Evolutionary conservation across 2,113 vertebrate species (phyloP).

Genomic region (Rhadina sibilatrix): DNA sequence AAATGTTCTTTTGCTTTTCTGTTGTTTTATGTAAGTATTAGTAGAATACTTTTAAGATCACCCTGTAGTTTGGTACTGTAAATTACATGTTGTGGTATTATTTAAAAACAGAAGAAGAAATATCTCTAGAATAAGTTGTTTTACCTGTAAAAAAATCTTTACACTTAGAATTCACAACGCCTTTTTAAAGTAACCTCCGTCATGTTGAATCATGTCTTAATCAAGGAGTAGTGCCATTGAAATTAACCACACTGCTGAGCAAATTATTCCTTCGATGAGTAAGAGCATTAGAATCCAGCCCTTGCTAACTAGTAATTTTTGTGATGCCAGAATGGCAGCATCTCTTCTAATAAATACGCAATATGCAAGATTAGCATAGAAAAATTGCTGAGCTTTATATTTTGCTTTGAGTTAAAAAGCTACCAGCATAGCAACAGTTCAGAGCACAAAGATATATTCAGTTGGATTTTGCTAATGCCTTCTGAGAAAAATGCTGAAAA

Average conservation of each 20-base stretch:
- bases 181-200: background rate
- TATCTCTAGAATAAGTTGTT: background rate
- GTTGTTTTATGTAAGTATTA: conserved; percentile 48
- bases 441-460: background rate
- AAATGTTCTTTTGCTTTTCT: conserved; percentile 56
- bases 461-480: background rate
- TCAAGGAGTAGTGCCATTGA: background rate
- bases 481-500: conserved; percentile 33
- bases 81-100: background rate
- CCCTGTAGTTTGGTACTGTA: conserved; percentile 5
- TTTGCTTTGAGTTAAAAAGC: conserved; percentile 5
- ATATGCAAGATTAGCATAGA: background rate
- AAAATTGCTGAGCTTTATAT: conserved; percentile 24
- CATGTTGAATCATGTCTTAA: conserved; percentile 38
- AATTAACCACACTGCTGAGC: conserved; percentile 16
- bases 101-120: conserved; percentile 1
- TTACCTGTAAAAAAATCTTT: background rate
- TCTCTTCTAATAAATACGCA: conserved; percentile 2
- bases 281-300: conserved; percentile 15
- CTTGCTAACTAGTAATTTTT: conserved; percentile 3
- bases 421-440: background rate
- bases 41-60: conserved; percentile 20
- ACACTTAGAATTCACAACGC: background rate
- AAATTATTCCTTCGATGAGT: conserved; percentile 13
- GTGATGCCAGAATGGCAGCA: background rate